A percentile compares a stretch with the other conserved stretches of the same genome.
phyloP scores from a whole-genome alignment of 2,113 vertebrate species.

The Ellobius talpinus region DNA sequence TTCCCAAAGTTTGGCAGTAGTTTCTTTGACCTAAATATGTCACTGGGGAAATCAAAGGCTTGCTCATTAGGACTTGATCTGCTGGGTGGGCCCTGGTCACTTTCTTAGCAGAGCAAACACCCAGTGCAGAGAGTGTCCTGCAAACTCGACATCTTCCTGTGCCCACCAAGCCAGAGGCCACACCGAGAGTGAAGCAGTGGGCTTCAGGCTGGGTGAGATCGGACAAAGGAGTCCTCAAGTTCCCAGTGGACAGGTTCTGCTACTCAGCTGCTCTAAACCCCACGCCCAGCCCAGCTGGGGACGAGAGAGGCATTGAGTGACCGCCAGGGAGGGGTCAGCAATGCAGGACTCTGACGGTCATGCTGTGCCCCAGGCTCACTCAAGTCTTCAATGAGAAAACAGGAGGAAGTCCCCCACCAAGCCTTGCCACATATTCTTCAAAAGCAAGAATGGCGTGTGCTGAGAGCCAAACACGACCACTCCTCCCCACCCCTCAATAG shows the following conservation, averaged over 20 bases:
- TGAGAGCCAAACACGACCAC: neutral
- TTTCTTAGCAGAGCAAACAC: neutral
- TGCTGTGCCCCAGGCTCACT: neutral
- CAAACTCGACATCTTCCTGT: neutral
- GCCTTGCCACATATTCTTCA: neutral
- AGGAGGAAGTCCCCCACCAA: neutral
- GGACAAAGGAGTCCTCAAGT: neutral
- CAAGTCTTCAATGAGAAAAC: neutral
- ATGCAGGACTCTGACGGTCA: neutral
- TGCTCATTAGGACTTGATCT: neutral
- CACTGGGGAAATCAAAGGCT: constrained; percentile 87
- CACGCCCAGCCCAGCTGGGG: neutral
- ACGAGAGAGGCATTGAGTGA: neutral
- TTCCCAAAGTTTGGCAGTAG: constrained; percentile 94
- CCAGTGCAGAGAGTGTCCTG: neutral
- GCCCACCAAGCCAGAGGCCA: neutral
- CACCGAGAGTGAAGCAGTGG: neutral
- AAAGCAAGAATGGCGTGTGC: neutral
- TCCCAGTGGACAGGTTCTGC: too few species aligned
- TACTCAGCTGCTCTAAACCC: neutral
- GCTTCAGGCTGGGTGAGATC: neutral
- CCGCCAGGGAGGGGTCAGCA: neutral
- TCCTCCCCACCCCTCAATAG: neutral
- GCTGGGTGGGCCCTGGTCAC: neutral
- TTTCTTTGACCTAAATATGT: constrained; percentile 97